phyloP scores from a whole-genome alignment of 1,140 invertebrate genomes.

The Trachymyrmex septentrionalis region DNA sequence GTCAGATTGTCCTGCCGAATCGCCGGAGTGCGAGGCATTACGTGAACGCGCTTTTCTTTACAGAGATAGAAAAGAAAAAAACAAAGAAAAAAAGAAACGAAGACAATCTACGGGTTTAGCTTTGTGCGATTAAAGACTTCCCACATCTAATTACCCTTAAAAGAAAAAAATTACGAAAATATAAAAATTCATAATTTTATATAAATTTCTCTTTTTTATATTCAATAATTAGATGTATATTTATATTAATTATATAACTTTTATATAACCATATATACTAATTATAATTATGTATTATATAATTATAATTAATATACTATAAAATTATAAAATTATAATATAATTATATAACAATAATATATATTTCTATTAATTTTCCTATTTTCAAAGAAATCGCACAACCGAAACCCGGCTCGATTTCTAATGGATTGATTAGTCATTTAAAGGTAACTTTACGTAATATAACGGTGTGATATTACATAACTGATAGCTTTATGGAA shows the following conservation, averaged over 20 bases:
- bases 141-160: not conserved
- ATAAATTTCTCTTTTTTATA: constrained; percentile 1
- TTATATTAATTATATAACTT: not conserved
- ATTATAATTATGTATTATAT: not conserved
- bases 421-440: not conserved
- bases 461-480: not conserved
- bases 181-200: not conserved
- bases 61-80: constrained; percentile 16
- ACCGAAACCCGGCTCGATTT: not conserved
- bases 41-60: constrained; percentile 17
- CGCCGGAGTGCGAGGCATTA: constrained; percentile 27
- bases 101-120: not conserved
- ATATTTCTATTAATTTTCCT: not conserved
- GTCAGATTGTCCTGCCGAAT: constrained; percentile 80
- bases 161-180: not conserved
- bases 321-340: not conserved
- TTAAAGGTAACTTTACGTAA: not conserved
- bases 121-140: not conserved
- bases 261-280: not conserved
- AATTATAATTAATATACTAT: not conserved
- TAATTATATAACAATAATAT: not conserved
- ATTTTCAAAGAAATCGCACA: not conserved
- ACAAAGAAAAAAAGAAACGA: not conserved
- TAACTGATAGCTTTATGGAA: not conserved
- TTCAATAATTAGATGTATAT: not conserved